Evolutionary conservation across 2,888 invertebrate genomes (phyloP).

Genomic region (Microdon myrmicae): DNA sequence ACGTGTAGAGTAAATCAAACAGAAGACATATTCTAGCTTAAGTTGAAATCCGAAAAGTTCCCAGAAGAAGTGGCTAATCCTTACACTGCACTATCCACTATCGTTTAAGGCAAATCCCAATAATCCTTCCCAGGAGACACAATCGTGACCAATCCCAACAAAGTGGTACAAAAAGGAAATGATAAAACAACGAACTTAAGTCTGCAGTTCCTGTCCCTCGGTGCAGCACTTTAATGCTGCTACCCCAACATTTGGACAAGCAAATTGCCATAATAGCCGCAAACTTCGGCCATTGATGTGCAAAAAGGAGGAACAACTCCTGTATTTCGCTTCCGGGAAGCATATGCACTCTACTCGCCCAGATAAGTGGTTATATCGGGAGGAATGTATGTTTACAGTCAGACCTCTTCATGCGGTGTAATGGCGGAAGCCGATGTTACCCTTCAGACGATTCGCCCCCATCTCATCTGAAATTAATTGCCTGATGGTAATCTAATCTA

Average conservation of each 20-base stretch:
- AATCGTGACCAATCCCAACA: slow-evolving; percentile 42
- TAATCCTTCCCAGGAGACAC: slow-evolving; percentile 13
- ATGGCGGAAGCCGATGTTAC: slow-evolving; percentile 50
- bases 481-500: slow-evolving; percentile 52
- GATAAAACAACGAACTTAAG: slow-evolving; percentile 27
- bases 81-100: neutral
- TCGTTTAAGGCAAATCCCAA: slow-evolving; percentile 4
- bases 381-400: no score
- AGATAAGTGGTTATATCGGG: slow-evolving; percentile 43
- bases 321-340: slow-evolving; percentile 40
- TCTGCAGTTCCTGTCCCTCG: neutral
- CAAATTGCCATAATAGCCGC: slow-evolving; percentile 27
- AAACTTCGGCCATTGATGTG: slow-evolving; percentile 12
- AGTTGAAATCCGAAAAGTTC: no score
- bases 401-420: slow-evolving; percentile 12
- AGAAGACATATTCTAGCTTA: no score
- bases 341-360: slow-evolving; percentile 33
- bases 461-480: slow-evolving; percentile 51
- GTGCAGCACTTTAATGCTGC: neutral
- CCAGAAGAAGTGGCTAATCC: no score
- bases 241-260: neutral
- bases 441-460: slow-evolving; percentile 47
- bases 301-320: slow-evolving; percentile 21
- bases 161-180: no score
- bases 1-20: no score